phyloP scores from a whole-genome alignment of 1,140 invertebrate genomes.

The Glomeris maerens region DNA sequence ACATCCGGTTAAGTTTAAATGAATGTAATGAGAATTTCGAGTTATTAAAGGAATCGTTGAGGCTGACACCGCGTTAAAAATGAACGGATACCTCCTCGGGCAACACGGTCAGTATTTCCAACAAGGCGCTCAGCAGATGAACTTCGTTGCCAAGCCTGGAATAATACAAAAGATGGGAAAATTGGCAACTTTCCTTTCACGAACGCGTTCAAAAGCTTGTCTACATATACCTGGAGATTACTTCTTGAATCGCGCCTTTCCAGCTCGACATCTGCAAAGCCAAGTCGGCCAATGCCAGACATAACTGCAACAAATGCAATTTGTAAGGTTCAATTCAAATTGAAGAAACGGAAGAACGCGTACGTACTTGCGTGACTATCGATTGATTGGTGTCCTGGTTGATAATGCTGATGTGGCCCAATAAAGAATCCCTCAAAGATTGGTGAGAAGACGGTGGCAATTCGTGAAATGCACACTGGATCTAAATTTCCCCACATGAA shows the following conservation, averaged over 20 bases:
- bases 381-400: slow-evolving; percentile 62
- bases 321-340: too few species aligned
- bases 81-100: slow-evolving; percentile 88
- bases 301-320: slow-evolving; percentile 44
- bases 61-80: too few species aligned
- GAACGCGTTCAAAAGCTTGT: too few species aligned
- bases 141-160: slow-evolving; percentile 29
- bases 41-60: too few species aligned
- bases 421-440: slow-evolving; percentile 76
- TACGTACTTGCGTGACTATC: slow-evolving; percentile 67
- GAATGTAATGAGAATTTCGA: too few species aligned
- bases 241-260: slow-evolving; percentile 71
- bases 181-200: too few species aligned
- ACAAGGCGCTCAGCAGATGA: slow-evolving; percentile 38
- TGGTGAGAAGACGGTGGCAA: slow-evolving; percentile 66
- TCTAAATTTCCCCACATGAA: slow-evolving; percentile 26
- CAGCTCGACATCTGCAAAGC: slow-evolving; percentile 86
- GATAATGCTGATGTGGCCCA: slow-evolving; percentile 75
- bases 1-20: too few species aligned
- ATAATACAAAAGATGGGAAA: too few species aligned
- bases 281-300: slow-evolving; percentile 79
- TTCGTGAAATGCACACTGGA: slow-evolving; percentile 82
- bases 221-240: slow-evolving; percentile 47
- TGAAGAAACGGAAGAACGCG: not conserved
- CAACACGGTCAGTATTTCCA: slow-evolving; percentile 83